Conservation (phyloP, 2,797 vertebrate genomes). For the Pipistrellus kuhlii region DNA sequence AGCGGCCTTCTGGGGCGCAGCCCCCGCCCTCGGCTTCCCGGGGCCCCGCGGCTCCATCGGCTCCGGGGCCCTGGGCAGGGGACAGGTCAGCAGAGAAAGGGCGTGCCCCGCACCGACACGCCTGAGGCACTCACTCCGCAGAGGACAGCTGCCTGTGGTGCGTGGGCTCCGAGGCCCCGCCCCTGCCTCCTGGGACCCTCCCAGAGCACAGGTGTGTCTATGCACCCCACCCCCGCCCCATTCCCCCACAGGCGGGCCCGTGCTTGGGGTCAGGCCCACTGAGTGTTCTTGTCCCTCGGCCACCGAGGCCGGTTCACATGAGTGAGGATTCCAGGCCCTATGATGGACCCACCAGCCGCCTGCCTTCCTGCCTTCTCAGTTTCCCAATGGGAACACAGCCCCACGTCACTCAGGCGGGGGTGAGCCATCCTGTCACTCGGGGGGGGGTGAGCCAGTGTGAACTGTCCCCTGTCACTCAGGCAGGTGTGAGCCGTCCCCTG, state of each 20-base stretch:
- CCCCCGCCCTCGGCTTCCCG: accelerated
- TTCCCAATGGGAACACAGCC: accelerated
- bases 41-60: not conserved
- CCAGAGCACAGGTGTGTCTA: not conserved
- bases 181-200: not conserved
- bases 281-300: not conserved
- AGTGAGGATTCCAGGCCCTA: not conserved
- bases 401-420: too few species aligned
- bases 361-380: too few species aligned
- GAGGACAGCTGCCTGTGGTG: not conserved
- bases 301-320: not conserved
- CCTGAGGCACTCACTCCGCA: not conserved
- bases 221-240: too few species aligned
- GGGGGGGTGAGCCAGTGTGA: too few species aligned
- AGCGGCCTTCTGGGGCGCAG: conserved; percentile 18
- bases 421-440: not conserved
- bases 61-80: conserved; percentile 55
- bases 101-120: accelerated
- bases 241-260: not conserved
- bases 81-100: not conserved
- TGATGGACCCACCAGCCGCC: not conserved
- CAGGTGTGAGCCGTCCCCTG: not conserved
- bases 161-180: accelerated
- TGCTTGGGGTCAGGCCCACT: not conserved
- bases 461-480: too few species aligned